Conservation (phyloP, 2,888 invertebrate species). For the Megamerina dolium region DNA sequence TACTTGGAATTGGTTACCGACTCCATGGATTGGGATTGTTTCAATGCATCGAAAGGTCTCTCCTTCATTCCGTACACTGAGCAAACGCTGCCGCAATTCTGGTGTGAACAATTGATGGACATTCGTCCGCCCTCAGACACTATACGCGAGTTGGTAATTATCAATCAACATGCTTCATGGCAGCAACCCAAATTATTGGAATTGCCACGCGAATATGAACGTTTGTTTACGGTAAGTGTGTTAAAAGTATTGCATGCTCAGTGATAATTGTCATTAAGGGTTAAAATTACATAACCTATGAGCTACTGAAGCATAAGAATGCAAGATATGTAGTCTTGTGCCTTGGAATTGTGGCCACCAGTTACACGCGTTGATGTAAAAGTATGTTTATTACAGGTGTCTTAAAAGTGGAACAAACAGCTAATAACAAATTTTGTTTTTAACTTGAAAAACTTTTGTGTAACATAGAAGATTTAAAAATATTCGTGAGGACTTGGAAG, state of each 20-base stretch:
- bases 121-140: constrained; percentile 46
- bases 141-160: constrained; percentile 57
- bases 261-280: background rate
- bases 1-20: constrained; percentile 70
- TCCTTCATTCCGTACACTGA: constrained; percentile 55
- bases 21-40: constrained; percentile 60
- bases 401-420: too few relatives aligned
- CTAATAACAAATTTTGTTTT: too few relatives aligned
- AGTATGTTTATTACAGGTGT: too few relatives aligned
- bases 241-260: background rate
- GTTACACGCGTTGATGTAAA: too few relatives aligned
- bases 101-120: constrained; percentile 64
- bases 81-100: constrained; percentile 55
- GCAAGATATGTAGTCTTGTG: too few relatives aligned
- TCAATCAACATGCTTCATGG: constrained; percentile 73
- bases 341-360: too few relatives aligned
- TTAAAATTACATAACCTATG: too few relatives aligned
- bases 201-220: constrained; percentile 87
- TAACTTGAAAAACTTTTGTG: too few relatives aligned
- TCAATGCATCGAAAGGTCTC: constrained; percentile 59
- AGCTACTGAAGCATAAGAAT: too few relatives aligned
- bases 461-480: too few relatives aligned
- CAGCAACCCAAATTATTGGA: constrained; percentile 74
- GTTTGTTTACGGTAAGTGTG: constrained; percentile 67
- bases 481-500: too few relatives aligned